Evolutionary conservation across 2,113 vertebrate genomes (phyloP).

Genomic region (Planiliza haematocheilus): DNA sequence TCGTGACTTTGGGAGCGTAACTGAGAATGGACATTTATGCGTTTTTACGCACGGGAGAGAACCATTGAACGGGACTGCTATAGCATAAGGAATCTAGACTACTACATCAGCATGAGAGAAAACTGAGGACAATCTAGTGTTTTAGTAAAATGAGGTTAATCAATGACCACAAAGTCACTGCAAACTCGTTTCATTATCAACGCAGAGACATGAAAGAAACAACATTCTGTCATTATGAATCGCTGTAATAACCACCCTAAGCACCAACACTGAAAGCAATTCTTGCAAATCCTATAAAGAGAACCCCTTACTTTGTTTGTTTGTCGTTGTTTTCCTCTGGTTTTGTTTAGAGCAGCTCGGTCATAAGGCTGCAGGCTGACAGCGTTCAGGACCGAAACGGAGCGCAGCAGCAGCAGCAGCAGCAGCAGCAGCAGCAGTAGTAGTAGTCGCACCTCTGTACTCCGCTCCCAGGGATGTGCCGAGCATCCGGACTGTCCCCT

Average conservation of each 20-base stretch:
- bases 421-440: slow-evolving; percentile 22
- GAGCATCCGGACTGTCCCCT: slow-evolving; percentile 56
- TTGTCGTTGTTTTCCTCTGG: slow-evolving; percentile 34
- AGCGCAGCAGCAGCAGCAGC: slow-evolving; percentile 28
- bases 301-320: slow-evolving; percentile 50
- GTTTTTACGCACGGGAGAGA: slow-evolving; percentile 42
- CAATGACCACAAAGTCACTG: not conserved
- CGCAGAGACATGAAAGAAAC: not conserved
- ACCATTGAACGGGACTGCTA: too few species aligned
- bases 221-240: not conserved
- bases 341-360: slow-evolving; percentile 32
- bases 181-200: not conserved
- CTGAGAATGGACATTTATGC: not conserved
- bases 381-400: slow-evolving; percentile 16
- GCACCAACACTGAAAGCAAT: not conserved
- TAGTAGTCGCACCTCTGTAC: slow-evolving; percentile 35
- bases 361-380: slow-evolving; percentile 43
- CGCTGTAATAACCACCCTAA: not conserved
- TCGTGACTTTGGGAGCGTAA: not conserved
- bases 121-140: not conserved
- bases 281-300: not conserved
- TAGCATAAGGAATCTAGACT: not conserved
- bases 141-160: not conserved
- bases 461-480: slow-evolving; percentile 64
- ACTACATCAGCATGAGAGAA: not conserved